Conservation (phyloP, 2,888 invertebrate genomes). For the Laothoe populi region DNA sequence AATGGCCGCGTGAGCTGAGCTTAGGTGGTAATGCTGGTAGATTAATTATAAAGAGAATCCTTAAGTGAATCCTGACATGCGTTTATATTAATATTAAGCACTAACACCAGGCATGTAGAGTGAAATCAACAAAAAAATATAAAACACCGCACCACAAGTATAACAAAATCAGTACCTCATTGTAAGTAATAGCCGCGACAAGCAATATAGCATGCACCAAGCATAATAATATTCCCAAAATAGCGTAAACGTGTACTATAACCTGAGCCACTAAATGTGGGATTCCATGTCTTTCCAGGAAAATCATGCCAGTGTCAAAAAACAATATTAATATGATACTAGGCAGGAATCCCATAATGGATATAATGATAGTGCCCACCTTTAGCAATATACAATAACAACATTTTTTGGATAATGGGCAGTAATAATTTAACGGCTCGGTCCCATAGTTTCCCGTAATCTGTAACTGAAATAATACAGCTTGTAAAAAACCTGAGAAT, state of each 20-base stretch:
- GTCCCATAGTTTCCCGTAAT: slow-evolving; percentile 3
- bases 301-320: background rate
- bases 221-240: slow-evolving; percentile 51
- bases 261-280: slow-evolving; percentile 33
- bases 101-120: too few relatives aligned
- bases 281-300: slow-evolving; percentile 43
- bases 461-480: background rate
- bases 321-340: slow-evolving; percentile 44
- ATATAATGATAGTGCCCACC: slow-evolving; percentile 54
- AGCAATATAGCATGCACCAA: slow-evolving; percentile 50
- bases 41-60: too few relatives aligned
- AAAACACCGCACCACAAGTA: slow-evolving; percentile 56
- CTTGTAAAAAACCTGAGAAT: too few relatives aligned
- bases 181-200: slow-evolving; percentile 51
- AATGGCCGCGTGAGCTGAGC: too few relatives aligned
- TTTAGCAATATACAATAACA: slow-evolving; percentile 55
- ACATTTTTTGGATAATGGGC: slow-evolving; percentile 47
- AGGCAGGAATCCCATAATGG: slow-evolving; percentile 49
- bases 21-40: too few relatives aligned
- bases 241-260: slow-evolving; percentile 49
- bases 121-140: slow-evolving; percentile 51
- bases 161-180: slow-evolving; percentile 55
- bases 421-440: slow-evolving; percentile 34
- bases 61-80: too few relatives aligned
- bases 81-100: too few relatives aligned